Evolutionary conservation across 2,797 vertebrate genomes (phyloP).

Genomic region (Meriones psammophilus): DNA sequence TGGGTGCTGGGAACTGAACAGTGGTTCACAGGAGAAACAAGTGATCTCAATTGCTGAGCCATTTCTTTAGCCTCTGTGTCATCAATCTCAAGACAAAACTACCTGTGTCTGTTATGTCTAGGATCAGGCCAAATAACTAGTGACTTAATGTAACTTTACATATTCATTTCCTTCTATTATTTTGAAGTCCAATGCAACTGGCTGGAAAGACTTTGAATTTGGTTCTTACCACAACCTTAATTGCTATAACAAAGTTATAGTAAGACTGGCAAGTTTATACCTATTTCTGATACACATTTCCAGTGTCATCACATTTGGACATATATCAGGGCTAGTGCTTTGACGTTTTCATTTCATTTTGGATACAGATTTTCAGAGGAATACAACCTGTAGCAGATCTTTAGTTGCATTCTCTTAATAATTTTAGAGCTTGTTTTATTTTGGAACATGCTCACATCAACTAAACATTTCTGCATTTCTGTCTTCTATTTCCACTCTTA

Average conservation of each 20-base stretch:
- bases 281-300: neutral
- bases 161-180: neutral
- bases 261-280: neutral
- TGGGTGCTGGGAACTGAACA: too few species aligned
- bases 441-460: neutral
- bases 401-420: neutral
- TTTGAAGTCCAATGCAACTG: neutral
- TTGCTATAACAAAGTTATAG: neutral
- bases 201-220: neutral
- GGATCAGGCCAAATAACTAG: neutral
- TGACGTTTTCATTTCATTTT: neutral
- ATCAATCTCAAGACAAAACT: constrained; percentile 20
- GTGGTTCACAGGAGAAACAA: too few species aligned
- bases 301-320: neutral
- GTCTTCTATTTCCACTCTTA: neutral
- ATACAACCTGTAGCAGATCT: neutral
- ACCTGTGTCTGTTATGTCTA: neutral
- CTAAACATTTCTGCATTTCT: neutral
- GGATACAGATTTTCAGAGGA: neutral
- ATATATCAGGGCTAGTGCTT: neutral
- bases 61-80: neutral
- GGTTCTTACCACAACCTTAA: neutral
- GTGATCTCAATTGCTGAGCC: too few species aligned
- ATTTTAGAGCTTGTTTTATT: neutral
- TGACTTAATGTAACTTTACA: neutral